Evolutionary conservation across 2,113 vertebrate genomes (phyloP), one percentile per base, ranked within the genome.

Genomic region (Callaeas wilsoni): DNA sequence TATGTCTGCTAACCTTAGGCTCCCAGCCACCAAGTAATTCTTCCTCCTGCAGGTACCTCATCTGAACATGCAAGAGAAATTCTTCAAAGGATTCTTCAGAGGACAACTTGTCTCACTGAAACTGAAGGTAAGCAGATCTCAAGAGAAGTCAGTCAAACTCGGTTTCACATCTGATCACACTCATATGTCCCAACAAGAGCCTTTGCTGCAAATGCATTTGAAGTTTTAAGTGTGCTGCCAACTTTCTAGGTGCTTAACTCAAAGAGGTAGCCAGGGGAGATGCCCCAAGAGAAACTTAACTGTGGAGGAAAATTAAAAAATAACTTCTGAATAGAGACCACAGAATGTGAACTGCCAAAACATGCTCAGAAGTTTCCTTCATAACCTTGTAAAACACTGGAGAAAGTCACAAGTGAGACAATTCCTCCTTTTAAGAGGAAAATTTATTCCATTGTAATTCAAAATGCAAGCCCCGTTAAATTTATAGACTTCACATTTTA

Each of bases 401-500:
- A 82, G 79, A 90, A 92, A 94, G 82, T 94, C 91, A 84, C 65
- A 68, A 95, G 67, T 83, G 59, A 88, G 68, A 90, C 46, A 62
- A 70, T 85, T 94, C 59, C 83, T 87, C 42, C 56, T 91, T 65
- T 87, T 85, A 94, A 91, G 75, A 82, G 68, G n/a, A 29, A 94
- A 95, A 95, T 75, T 77, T 69, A 96, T 93, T 91, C 86, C 75
- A 71, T 11, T 87, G 86, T 81, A 91, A 94, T 92, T 96, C 80
- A 87, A 93, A 95, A 95, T 18, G 47, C 68, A 93, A 95, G 62
- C 57, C 46, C 30, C 2, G 3, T 95, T 94, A 94, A 82, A 76
- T 95, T 84, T 89, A 91, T 10, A 77, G 69, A 91, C 80, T 77
- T 91, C 64, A 65, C n/a, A 8, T 86, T 95, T 92, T 69, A 91